A percentile compares a stretch with the other conserved stretches of the same genome.
Evolutionary conservation across 2,888 invertebrate genomes (phyloP).

Genomic region (Nomada flava): DNA sequence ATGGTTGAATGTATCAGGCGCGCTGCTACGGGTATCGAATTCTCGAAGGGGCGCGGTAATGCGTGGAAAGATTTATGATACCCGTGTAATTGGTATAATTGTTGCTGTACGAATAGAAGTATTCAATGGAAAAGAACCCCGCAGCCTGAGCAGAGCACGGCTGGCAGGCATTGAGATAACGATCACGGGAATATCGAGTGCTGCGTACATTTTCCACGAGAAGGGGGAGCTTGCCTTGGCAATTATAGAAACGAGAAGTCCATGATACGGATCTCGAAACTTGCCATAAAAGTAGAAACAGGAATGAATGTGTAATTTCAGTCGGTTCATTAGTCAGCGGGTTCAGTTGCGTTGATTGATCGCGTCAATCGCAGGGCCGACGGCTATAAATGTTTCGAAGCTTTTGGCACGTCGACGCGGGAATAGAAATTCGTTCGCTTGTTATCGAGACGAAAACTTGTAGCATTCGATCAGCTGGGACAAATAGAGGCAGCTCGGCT

Average conservation of each 20-base stretch:
- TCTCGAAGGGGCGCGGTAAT: conserved; percentile 12
- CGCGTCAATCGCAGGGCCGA: background rate
- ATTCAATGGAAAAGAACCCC: background rate
- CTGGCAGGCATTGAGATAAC: background rate
- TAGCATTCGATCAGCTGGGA: background rate
- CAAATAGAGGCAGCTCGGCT: background rate
- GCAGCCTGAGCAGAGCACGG: background rate
- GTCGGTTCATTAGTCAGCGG: conserved; percentile 10
- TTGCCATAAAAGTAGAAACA: background rate
- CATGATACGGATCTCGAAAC: background rate
- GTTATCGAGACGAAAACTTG: background rate
- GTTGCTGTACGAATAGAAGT: background rate
- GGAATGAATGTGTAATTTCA: conserved; percentile 7
- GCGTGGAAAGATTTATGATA: background rate
- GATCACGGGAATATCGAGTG: background rate
- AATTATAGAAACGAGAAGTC: background rate
- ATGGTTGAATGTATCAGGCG: background rate
- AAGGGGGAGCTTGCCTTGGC: background rate
- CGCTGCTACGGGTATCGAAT: conserved; percentile 6
- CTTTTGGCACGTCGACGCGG: background rate
- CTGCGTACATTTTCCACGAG: background rate
- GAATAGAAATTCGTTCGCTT: background rate
- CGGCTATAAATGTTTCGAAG: conserved; percentile 18
- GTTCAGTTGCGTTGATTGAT: background rate
- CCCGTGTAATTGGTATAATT: conserved; percentile 16